phyloP scores from a whole-genome alignment of 2,888 invertebrate species.

The Archaeoteleia sp. region DNA sequence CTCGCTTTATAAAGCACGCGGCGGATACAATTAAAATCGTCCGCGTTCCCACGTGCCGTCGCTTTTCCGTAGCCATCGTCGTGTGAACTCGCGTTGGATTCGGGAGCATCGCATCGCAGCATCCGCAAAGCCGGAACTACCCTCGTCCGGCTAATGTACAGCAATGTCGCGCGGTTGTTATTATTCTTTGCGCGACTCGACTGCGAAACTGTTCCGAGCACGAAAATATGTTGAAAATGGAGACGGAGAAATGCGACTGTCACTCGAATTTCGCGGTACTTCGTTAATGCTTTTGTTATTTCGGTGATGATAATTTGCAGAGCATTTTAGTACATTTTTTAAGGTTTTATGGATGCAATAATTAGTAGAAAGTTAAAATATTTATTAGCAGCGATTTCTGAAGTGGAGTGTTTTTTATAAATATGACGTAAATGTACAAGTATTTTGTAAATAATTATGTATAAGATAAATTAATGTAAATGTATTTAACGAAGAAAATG shows the following conservation, averaged over 20 bases:
- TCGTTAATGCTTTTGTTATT: constrained; percentile 37
- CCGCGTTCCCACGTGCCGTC: constrained; percentile 37
- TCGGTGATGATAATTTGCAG: constrained; percentile 17
- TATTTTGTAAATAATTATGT: too few relatives aligned
- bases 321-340: constrained; percentile 10
- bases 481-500: too few relatives aligned
- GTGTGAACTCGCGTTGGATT: constrained; percentile 20
- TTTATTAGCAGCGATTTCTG: too few relatives aligned
- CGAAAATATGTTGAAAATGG: constrained; percentile 34
- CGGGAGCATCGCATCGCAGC: constrained; percentile 36
- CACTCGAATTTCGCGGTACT: constrained; percentile 41
- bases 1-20: constrained; percentile 12
- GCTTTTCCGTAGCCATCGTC: constrained; percentile 30
- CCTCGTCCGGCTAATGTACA: constrained; percentile 19
- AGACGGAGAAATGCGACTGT: constrained; percentile 28
- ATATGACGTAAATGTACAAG: too few relatives aligned
- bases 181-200: constrained; percentile 24
- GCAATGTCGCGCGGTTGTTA: constrained; percentile 27
- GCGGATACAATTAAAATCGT: constrained; percentile 41
- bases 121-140: constrained; percentile 22
- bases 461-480: too few relatives aligned
- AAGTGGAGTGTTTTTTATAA: too few relatives aligned
- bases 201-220: constrained; percentile 28
- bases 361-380: too few relatives aligned
- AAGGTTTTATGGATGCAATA: too few relatives aligned